Percentiles rank a stretch among this genome's conserved stretches.
phyloP scores from a whole-genome alignment of 2,113 vertebrate species.

The Pseudonaja textilis region DNA sequence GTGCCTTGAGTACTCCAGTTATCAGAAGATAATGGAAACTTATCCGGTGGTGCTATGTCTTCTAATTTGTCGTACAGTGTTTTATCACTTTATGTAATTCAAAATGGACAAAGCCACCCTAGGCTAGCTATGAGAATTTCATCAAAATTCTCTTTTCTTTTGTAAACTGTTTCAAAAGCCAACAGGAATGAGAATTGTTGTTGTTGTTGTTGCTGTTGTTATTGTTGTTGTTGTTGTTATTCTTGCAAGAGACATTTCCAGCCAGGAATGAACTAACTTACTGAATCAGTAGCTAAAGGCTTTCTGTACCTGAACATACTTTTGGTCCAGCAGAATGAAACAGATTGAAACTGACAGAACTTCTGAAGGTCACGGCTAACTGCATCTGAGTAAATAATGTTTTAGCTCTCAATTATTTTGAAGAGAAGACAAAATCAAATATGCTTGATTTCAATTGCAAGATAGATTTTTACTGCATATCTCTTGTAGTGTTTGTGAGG shows the following conservation, averaged over 20 bases:
- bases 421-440: background rate
- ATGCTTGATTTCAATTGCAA: background rate
- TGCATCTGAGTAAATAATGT: background rate
- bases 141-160: background rate
- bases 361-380: background rate
- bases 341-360: background rate
- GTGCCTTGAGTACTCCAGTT: background rate
- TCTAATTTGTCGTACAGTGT: background rate
- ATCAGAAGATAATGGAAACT: background rate
- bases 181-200: background rate
- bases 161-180: background rate
- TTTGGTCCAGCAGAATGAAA: background rate
- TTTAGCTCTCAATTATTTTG: background rate
- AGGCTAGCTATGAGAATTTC: too few species aligned
- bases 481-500: background rate
- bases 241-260: background rate
- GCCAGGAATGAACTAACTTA: background rate
- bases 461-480: background rate
- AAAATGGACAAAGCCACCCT: too few species aligned
- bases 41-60: background rate
- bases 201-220: too few species aligned
- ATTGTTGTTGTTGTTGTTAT: too few species aligned
- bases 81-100: background rate
- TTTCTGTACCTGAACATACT: background rate
- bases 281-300: background rate